phyloP scores from a whole-genome alignment of 2,113 vertebrate genomes.

The Hirundichthys speculiger region DNA sequence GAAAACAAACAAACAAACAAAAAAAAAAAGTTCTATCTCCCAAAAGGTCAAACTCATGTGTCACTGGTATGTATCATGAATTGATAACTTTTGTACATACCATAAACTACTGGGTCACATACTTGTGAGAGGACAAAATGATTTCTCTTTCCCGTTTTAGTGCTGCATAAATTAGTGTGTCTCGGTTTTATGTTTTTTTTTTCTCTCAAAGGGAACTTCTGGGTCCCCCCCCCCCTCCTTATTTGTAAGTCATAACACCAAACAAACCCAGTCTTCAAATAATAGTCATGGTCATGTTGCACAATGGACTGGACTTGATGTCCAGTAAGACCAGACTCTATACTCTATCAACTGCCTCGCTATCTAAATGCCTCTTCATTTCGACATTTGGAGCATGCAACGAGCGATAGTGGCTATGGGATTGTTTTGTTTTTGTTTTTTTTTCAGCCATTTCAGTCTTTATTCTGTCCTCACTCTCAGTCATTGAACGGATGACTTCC shows the following conservation, averaged over 20 bases:
- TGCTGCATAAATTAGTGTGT: conserved; percentile 7
- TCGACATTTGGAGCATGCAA: neutral
- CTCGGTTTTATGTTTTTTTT: conserved; percentile 8
- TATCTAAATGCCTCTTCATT: neutral
- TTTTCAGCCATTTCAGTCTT: neutral
- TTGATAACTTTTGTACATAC: no score
- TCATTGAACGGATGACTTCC: conserved; percentile 17
- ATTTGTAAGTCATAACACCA: no score
- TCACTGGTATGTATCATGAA: no score
- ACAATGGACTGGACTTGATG: neutral
- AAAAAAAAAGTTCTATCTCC: no score
- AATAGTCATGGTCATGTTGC: conserved; percentile 9
- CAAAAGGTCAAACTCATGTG: no score
- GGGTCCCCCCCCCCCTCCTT: neutral
- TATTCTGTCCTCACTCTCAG: no score
- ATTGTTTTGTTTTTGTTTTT: conserved; percentile 19
- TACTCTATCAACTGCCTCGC: no score
- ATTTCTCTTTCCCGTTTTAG: no score
- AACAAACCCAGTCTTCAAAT: conserved; percentile 5
- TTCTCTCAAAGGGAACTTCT: conserved; percentile 6
- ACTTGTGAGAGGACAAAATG: neutral
- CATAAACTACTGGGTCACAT: no score
- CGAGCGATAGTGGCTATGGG: neutral
- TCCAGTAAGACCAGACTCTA: no score
- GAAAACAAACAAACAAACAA: no score